Evolutionary conservation across 2,797 vertebrate genomes (phyloP).

Genomic region (Pantherophis alleghaniensis): DNA sequence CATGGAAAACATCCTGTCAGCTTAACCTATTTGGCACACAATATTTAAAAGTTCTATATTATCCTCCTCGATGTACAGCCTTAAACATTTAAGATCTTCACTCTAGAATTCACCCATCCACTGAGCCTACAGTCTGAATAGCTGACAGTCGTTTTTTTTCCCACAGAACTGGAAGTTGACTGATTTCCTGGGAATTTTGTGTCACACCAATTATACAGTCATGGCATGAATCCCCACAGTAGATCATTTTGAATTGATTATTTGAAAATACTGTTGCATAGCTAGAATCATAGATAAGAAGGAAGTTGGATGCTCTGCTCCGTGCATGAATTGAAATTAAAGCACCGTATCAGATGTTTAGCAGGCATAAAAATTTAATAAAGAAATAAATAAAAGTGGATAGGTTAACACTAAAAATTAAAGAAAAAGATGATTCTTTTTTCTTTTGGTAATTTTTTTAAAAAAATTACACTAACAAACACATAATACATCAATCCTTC

Average conservation of each 20-base stretch:
- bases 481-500: too few species aligned
- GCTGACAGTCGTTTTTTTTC: background rate
- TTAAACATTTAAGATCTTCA: slow-evolving; percentile 9
- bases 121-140: background rate
- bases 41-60: slow-evolving; percentile 4
- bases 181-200: background rate
- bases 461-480: too few species aligned
- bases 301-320: background rate
- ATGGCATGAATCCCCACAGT: background rate
- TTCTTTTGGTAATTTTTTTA: too few species aligned
- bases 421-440: too few species aligned
- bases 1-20: background rate
- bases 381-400: background rate
- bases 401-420: too few species aligned
- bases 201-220: background rate
- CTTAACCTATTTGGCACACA: slow-evolving; percentile 7
- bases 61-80: background rate
- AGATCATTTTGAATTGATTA: slow-evolving; percentile 5
- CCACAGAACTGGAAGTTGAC: background rate
- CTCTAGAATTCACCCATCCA: background rate
- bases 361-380: background rate
- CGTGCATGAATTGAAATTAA: background rate
- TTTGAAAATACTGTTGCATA: background rate
- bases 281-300: background rate
- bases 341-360: background rate